Percentiles rank a stretch among this genome's conserved stretches.
Conservation (phyloP, 1,140 invertebrate genomes). For the Bombyx mori region DNA sequence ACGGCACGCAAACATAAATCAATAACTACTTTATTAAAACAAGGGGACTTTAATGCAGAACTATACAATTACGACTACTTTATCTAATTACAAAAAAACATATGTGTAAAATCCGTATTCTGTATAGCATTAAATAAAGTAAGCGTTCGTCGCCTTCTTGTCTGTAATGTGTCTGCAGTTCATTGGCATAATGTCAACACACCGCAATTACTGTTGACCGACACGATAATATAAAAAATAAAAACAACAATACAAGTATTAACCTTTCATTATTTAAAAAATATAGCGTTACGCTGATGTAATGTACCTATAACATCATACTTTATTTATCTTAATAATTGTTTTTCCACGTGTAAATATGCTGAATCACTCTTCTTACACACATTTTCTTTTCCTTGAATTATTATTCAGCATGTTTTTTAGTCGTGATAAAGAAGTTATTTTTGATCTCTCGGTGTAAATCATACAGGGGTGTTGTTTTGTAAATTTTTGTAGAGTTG, state of each 20-base stretch:
- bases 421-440: not conserved
- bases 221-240: conserved; percentile 14
- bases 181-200: conserved; percentile 28
- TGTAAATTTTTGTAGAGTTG: not conserved
- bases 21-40: too few species aligned
- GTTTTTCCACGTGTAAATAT: not conserved
- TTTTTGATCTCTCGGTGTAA: not conserved
- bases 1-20: too few species aligned
- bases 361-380: too few species aligned
- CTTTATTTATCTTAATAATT: not conserved
- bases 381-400: too few species aligned
- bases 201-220: conserved; percentile 24
- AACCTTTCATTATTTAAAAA: not conserved
- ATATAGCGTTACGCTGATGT: not conserved
- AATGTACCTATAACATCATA: not conserved
- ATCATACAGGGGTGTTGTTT: not conserved
- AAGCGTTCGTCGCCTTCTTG: conserved; percentile 6
- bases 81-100: not conserved
- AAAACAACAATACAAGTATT: not conserved
- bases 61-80: not conserved
- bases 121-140: too few species aligned
- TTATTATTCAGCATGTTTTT: too few species aligned
- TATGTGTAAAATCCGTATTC: too few species aligned
- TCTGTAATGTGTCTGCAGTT: conserved; percentile 11
- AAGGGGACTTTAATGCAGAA: not conserved